Evolutionary conservation across 2,888 invertebrate genomes (phyloP).

Genomic region (Elmis aenea): DNA sequence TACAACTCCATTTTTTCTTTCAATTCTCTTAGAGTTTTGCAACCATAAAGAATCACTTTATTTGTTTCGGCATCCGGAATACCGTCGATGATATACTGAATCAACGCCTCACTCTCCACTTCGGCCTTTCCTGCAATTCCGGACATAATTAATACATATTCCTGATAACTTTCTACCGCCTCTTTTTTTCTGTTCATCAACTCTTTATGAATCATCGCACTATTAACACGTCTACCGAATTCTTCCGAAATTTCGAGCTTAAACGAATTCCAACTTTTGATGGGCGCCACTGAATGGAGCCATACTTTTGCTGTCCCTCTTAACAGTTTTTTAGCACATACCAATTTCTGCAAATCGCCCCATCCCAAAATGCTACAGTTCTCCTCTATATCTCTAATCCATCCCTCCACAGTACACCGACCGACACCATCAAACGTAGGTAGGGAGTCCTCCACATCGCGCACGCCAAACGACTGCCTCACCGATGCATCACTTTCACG

Average conservation of each 20-base stretch:
- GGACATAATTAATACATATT: constrained; percentile 38
- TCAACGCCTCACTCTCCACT: constrained; percentile 34
- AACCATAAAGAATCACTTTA: constrained; percentile 26
- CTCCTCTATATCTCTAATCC: constrained; percentile 28
- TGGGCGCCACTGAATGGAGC: constrained; percentile 25
- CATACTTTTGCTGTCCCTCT: constrained; percentile 29
- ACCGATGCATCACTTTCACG: too few relatives aligned
- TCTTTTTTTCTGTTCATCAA: constrained; percentile 30
- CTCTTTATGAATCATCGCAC: constrained; percentile 21
- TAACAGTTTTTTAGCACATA: constrained; percentile 30
- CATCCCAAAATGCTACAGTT: constrained; percentile 25
- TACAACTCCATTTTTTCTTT: constrained; percentile 23
- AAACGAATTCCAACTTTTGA: constrained; percentile 23
- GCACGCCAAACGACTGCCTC: too few relatives aligned
- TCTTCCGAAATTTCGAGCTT: constrained; percentile 22
- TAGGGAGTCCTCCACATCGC: neutral
- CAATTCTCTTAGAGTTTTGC: constrained; percentile 15
- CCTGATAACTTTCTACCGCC: constrained; percentile 33
- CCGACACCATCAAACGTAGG: neutral
- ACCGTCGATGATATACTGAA: constrained; percentile 41
- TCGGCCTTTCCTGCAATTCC: constrained; percentile 36
- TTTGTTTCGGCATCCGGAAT: constrained; percentile 27
- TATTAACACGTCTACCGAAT: constrained; percentile 24
- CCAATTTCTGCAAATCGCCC: constrained; percentile 27
- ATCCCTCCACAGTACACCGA: constrained; percentile 24